Evolutionary conservation across 2,113 vertebrate species (phyloP), one percentile per base, ranked within the genome.

Genomic region (Lophura nycthemera): DNA sequence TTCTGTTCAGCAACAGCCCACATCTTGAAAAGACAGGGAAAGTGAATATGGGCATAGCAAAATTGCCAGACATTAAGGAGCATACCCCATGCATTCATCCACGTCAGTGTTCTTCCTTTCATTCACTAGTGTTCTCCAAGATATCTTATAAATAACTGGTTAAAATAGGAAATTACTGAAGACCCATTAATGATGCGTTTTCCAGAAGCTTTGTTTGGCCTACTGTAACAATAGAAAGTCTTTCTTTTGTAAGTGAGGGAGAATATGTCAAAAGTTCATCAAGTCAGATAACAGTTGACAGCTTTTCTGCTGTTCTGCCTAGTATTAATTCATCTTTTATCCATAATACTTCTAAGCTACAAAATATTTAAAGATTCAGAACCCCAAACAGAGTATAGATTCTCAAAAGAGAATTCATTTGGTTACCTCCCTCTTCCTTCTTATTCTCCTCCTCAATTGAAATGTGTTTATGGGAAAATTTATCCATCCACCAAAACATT

Each of bases 21-120:
- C 11, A 30, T 60, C 56, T 65, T 63, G 63, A 82, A 83, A 86
- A 47, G 72, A 6, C 6, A 70, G 15, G 18, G 10, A 22, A 16
- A 30, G 13, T 29, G 27, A 4, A 34, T 2, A 17, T 5, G 17
- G 3, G 3, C 4, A 10, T 15, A 38, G 6, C 2, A 63, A 36
- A 9, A 5, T 4, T 48, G 27, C 4, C 18, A 52, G 45, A 14
- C 2, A 27, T 65, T 38, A 20, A 76, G 65, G 65, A 88, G 4
- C 8, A 54, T 63, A 6, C 6, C 25, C 4, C 29, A 10, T 66
- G 2, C 22, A 40, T 40, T 34, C 6, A 21, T 73, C 50, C 40
- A 50, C 36, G 34, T 8, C 5, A 63, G 15, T 8, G 1, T 20
- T 1, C 73, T 92, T 88, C 10, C 27, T 86, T 83, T 77, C 34